phyloP scores from a whole-genome alignment of 1,140 invertebrate species.

The Zaprionus kolodkinae region DNA sequence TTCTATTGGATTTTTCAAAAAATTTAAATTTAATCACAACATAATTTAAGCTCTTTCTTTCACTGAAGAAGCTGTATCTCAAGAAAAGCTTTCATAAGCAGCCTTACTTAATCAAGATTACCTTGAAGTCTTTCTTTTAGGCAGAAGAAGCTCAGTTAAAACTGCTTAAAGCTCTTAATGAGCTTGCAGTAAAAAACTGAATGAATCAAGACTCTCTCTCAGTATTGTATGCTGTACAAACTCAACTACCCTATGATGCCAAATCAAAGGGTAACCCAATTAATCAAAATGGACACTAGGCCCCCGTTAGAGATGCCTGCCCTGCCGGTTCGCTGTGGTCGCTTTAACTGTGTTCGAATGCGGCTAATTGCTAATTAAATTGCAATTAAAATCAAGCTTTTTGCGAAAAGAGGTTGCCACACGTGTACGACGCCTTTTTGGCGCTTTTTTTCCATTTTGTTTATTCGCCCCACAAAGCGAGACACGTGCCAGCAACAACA shows the following conservation, averaged over 20 bases:
- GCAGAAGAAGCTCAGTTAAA: neutral
- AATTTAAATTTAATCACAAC: neutral
- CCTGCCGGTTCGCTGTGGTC: neutral
- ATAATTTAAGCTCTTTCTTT: neutral
- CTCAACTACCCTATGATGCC: neutral
- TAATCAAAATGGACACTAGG: slow-evolving; percentile 4
- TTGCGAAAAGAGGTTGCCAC: neutral
- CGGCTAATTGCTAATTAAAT: slow-evolving; percentile 38
- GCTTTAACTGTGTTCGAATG: slow-evolving; percentile 2
- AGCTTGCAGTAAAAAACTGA: neutral
- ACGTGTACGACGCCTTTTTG: neutral
- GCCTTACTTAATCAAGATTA: neutral
- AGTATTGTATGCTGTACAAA: accelerated
- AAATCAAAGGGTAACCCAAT: neutral
- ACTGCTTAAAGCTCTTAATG: neutral
- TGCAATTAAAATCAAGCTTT: slow-evolving; percentile 50
- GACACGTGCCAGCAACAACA: slow-evolving; percentile 27
- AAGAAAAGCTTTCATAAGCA: neutral
- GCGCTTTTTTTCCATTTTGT: neutral
- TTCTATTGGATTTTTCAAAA: too few species aligned
- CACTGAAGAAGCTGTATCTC: neutral
- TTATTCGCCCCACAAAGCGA: neutral
- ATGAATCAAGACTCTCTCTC: neutral
- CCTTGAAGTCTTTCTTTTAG: neutral
- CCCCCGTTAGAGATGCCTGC: neutral